phyloP scores from a whole-genome alignment of 2,797 vertebrate species.

The Rhodeus uyekii region DNA sequence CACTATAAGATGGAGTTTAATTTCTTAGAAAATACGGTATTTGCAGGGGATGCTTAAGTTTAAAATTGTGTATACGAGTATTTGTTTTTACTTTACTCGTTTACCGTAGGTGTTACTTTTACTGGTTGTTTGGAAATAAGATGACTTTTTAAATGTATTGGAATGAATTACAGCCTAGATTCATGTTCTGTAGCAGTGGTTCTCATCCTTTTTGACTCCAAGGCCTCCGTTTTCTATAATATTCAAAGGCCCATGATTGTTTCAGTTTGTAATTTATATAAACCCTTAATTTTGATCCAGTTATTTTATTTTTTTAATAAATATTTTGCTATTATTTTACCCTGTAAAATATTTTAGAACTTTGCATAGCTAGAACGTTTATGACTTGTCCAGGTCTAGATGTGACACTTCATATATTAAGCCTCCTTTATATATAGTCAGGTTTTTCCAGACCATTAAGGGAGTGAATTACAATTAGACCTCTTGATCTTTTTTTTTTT shows the following conservation, averaged over 20 bases:
- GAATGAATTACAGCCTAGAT: not conserved
- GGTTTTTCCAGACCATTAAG: not conserved
- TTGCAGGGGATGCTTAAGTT: not conserved
- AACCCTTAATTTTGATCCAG: not conserved
- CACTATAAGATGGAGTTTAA: not conserved
- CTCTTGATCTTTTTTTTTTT: not conserved
- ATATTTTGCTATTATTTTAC: not conserved
- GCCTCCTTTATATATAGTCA: not conserved
- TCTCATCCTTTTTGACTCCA: not conserved
- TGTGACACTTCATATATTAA: not conserved
- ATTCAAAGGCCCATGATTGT: not conserved
- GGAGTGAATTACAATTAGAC: not conserved
- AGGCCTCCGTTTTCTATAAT: not conserved
- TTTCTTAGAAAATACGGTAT: not conserved
- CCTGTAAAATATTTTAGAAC: not conserved
- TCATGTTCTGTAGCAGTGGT: not conserved
- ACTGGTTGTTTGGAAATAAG: not conserved
- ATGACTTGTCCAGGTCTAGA: not conserved
- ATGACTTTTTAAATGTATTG: not conserved
- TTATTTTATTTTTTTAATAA: not conserved
- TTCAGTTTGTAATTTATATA: not conserved
- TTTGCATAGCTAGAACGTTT: too few relatives aligned
- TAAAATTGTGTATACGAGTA: not conserved
- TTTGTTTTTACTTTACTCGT: not conserved
- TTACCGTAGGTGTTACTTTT: not conserved